These are phyloP conservation scores for Gnathonemus echidnorhynchus DNA, from an alignment of 2,113 vertebrate genomes.

Conservation along the genomic window DNA sequence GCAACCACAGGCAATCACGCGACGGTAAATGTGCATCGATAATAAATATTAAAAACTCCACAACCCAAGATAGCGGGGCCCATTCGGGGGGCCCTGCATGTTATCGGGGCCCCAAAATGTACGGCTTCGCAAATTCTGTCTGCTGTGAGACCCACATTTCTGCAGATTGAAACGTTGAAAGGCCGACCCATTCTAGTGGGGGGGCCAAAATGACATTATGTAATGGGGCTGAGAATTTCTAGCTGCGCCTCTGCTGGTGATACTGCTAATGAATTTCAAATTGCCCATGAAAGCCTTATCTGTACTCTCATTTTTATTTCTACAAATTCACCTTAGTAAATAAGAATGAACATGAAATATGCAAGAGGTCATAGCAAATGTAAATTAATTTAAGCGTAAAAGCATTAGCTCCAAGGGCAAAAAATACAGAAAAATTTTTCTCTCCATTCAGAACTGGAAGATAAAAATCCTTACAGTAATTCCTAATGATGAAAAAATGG, in stretches of 20 bases:
- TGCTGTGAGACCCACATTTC: neutral
- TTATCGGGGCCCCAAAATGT: neutral
- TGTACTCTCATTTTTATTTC: neutral
- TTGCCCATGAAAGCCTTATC: too few species aligned
- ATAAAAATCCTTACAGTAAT: neutral
- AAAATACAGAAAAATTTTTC: neutral
- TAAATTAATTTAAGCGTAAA: neutral
- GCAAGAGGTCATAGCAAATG: neutral
- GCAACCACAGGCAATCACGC: neutral
- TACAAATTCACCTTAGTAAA: neutral
- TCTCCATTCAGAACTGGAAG: neutral
- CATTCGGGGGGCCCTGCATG: neutral
- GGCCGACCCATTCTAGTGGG: neutral
- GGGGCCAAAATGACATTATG: neutral
- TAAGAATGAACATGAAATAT: neutral
- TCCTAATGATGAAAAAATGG: neutral
- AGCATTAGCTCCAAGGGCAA: neutral
- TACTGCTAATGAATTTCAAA: neutral
- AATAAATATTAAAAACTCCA: neutral
- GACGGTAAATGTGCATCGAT: too few species aligned
- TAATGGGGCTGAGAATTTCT: neutral
- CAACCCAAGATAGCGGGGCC: neutral
- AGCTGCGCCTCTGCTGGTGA: neutral
- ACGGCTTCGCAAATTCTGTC: neutral
- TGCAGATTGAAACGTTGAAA: neutral